Base-by-base conservation (phyloP, 2,113 vertebrate species). In the Paracanthobrama guichenoti region DNA sequence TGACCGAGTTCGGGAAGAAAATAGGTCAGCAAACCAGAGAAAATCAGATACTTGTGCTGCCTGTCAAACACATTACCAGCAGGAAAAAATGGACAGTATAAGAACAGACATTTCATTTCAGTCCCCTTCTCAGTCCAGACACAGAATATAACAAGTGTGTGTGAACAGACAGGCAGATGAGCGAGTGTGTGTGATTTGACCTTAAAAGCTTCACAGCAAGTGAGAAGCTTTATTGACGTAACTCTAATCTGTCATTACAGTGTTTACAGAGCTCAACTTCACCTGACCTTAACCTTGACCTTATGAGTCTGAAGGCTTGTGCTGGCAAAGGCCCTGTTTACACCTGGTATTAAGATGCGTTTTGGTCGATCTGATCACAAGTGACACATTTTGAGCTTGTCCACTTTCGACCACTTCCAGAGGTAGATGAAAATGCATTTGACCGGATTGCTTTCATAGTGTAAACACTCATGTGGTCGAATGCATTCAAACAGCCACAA, bases 21-120 rank as follows among this genome's bases (percentile, higher is more conserved):
- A 42, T 84, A 81, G 86, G 76, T 81, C 80, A 87, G 73, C 22
- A 42, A 66, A 57, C 18, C 82, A 28, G 69, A 83, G 39, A 60
- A 78, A n/a, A 26, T 79, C 6, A 59, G 22, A 79, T 8, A 12
- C n/a, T 22, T 31, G 10, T 44, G 60, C 78, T 22, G 59, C 26
- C 55, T 79, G 57, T 44, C 26, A 28, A 75, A 53, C 50, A 20
- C 73, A 42, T 44, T 57, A 78, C 18, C 53, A 39, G 53, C 26
- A 59, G 53, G 28, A 35, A 3, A 12, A 31, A 46, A 72, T 10
- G 2, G 8, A 20, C 28, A 3, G 20, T 11, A 39, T 69, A 18
- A 69, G 67, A n/a, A 42, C 20, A 3, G 7, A 35, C 24, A 67
- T 7, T 10, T 18, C 7, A n/a, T 39, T 5, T 66, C 60, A 7